These are phyloP conservation scores for Anolis carolinensis DNA, from an alignment of 2,113 vertebrate genomes.

Conservation along the genomic window DNA sequence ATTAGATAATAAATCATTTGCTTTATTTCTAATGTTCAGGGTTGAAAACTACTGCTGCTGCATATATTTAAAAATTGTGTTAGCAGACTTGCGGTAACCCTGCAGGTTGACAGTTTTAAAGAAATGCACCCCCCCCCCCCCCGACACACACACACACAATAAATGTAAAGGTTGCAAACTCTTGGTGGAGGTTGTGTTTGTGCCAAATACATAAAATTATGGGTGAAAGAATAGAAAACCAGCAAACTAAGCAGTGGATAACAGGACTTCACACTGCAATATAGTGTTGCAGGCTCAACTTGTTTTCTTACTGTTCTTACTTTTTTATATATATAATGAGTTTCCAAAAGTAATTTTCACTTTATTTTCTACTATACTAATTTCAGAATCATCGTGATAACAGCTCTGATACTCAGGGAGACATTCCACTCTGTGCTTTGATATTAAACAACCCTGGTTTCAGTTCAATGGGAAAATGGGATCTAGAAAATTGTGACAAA, in stretches of 20 bases:
- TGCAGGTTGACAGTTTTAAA: no score
- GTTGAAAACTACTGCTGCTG: background rate
- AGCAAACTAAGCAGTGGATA: no score
- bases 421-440: slow-evolving; percentile 80
- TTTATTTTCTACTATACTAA: slow-evolving; percentile 42
- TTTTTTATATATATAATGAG: background rate
- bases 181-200: background rate
- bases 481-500: slow-evolving; percentile 86
- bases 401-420: slow-evolving; percentile 53
- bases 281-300: background rate
- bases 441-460: slow-evolving; percentile 90
- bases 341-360: slow-evolving; percentile 25
- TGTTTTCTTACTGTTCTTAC: background rate
- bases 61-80: background rate
- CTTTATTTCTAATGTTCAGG: background rate
- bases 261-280: background rate
- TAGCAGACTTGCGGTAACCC: background rate
- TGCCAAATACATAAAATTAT: background rate
- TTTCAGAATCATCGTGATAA: slow-evolving; percentile 71
- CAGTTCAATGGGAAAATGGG: slow-evolving; percentile 92
- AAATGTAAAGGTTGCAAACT: no score
- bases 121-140: no score
- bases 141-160: no score
- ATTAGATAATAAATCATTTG: background rate
- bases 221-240: background rate